A percentile compares a stretch with the other conserved stretches of the same genome.
These are phyloP conservation scores for Tipula vernalis DNA, from an alignment of 2,888 invertebrate species.

Conservation along the genomic window DNA sequence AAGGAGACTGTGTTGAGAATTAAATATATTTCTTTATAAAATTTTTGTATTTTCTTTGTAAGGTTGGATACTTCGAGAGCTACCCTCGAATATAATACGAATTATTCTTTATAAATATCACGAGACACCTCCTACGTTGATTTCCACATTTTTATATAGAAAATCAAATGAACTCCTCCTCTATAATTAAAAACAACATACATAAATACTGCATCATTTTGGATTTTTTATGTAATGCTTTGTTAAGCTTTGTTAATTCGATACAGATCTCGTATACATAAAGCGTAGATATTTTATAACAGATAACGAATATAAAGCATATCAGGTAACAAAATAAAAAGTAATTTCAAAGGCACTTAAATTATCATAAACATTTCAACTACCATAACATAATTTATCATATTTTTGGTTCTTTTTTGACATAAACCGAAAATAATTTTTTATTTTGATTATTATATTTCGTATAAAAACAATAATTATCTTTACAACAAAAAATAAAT, in stretches of 20 bases:
- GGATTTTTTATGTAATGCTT: not conserved
- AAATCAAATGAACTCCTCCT: no score
- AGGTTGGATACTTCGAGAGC: no score
- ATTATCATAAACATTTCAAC: not conserved
- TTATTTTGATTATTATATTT: not conserved
- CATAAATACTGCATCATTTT: no score
- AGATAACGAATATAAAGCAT: not conserved
- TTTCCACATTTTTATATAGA: no score
- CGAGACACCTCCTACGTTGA: no score
- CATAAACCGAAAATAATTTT: not conserved
- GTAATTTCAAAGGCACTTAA: not conserved
- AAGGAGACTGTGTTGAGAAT: no score
- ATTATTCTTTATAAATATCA: no score
- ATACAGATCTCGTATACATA: not conserved
- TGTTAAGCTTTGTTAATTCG: not conserved
- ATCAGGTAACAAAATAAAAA: not conserved
- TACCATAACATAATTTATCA: not conserved
- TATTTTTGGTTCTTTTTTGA: not conserved
- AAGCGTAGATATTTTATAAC: not conserved
- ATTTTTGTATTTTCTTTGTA: no score
- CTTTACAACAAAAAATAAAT: not conserved
- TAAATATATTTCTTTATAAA: no score
- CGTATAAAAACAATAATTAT: not conserved
- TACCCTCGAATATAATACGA: no score
- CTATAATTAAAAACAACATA: no score